A percentile compares a stretch with the other conserved stretches of the same genome.
phyloP scores from a whole-genome alignment of 92 coral and sea anemone genomes.

The Scolanthus callimorphus region DNA sequence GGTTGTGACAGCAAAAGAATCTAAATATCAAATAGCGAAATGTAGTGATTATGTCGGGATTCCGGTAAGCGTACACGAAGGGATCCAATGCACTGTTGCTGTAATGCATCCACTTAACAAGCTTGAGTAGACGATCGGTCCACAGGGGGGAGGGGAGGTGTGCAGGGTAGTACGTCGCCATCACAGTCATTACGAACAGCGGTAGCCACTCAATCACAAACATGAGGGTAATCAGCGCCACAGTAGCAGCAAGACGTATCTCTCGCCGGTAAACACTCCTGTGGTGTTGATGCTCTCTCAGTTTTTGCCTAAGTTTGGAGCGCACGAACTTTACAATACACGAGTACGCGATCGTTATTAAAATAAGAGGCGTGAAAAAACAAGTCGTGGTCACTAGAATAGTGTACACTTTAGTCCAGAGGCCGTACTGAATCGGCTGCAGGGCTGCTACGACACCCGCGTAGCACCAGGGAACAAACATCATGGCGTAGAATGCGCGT shows the following conservation, averaged over 20 bases:
- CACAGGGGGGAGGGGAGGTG: slow-evolving; percentile 50
- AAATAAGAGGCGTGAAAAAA: slow-evolving; percentile 59
- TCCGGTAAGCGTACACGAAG: slow-evolving; percentile 78
- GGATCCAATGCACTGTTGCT: slow-evolving; percentile 82
- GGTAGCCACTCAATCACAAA: slow-evolving; percentile 85
- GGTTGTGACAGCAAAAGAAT: slow-evolving; percentile 3
- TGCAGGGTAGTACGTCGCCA: slow-evolving; percentile 55
- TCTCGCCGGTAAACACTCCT: slow-evolving; percentile 53
- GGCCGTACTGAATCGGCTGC: slow-evolving; percentile 62
- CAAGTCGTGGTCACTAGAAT: slow-evolving; percentile 61
- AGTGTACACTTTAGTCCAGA: slow-evolving; percentile 66
- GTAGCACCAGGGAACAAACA: slow-evolving; percentile 64
- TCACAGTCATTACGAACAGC: slow-evolving; percentile 50
- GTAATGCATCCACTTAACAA: slow-evolving; percentile 87
- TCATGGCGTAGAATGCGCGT: slow-evolving; percentile 55
- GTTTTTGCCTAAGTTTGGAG: slow-evolving; percentile 25
- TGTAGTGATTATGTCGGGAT: slow-evolving; percentile 59
- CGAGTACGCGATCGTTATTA: slow-evolving; percentile 62
- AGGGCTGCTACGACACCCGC: slow-evolving; percentile 62
- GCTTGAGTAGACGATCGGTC: slow-evolving; percentile 50
- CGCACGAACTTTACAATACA: slow-evolving; percentile 45
- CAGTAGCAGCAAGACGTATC: slow-evolving; percentile 65
- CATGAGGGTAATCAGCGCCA: slow-evolving; percentile 61
- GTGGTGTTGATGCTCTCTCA: slow-evolving; percentile 18
- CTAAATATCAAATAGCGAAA: slow-evolving; percentile 26